phyloP scores from a whole-genome alignment of 2,797 vertebrate species.

The Staurois parvus region DNA sequence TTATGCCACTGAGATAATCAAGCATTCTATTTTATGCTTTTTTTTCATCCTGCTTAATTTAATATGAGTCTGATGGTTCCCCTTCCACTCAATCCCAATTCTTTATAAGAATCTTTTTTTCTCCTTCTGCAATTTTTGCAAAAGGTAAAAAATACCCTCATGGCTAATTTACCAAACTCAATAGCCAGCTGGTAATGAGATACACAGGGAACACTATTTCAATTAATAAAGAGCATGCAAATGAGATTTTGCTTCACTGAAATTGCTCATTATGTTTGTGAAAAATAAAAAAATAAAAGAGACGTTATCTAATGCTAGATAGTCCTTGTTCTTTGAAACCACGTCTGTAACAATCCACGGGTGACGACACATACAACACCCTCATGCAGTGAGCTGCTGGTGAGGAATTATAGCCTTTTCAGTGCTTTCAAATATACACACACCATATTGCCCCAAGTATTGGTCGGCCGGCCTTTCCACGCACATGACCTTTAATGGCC shows the following conservation, averaged over 20 bases:
- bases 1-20: constrained; percentile 63
- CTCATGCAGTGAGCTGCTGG: neutral
- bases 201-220: constrained; percentile 63
- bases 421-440: no score
- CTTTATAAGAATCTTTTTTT: constrained; percentile 40
- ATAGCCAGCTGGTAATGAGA: constrained; percentile 66
- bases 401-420: neutral
- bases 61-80: constrained; percentile 66
- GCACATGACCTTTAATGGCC: no score
- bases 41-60: constrained; percentile 61
- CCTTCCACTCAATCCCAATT: constrained; percentile 64
- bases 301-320: neutral
- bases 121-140: constrained; percentile 50
- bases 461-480: no score
- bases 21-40: constrained; percentile 67
- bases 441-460: no score
- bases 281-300: neutral
- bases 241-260: constrained; percentile 54
- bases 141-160: constrained; percentile 51
- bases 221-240: constrained; percentile 67
- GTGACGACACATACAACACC: neutral
- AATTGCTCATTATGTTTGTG: constrained; percentile 60
- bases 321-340: neutral
- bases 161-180: constrained; percentile 67
- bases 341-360: neutral